Evolutionary conservation across 2,888 invertebrate species (phyloP).

Genomic region (Andrena marginata): DNA sequence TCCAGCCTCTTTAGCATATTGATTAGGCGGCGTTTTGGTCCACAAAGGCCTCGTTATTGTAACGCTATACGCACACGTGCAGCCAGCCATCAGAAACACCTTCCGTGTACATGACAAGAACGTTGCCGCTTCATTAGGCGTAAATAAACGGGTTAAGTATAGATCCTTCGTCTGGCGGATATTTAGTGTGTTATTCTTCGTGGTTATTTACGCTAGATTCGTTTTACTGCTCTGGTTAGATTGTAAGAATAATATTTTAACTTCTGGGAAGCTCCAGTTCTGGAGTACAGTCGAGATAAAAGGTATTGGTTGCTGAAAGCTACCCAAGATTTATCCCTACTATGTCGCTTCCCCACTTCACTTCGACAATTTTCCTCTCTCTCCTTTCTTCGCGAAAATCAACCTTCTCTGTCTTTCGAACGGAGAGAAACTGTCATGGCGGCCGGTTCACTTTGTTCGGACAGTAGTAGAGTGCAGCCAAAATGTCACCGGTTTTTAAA

Average conservation of each 20-base stretch:
- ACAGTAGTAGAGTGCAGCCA: not conserved
- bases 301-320: too few species aligned
- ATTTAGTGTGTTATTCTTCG: not conserved
- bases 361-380: too few species aligned
- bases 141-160: conserved; percentile 14
- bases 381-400: too few species aligned
- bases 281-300: too few species aligned
- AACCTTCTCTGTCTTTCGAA: too few species aligned
- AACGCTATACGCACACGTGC: not conserved
- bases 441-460: not conserved
- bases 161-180: not conserved
- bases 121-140: not conserved
- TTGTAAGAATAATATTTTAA: not conserved
- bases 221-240: not conserved
- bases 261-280: too few species aligned
- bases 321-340: too few species aligned
- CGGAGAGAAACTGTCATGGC: not conserved
- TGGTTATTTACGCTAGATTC: not conserved
- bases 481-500: not conserved
- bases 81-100: not conserved
- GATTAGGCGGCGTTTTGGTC: conserved; percentile 23
- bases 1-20: conserved; percentile 18
- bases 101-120: not conserved
- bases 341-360: too few species aligned
- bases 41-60: conserved; percentile 9